Base-by-base conservation (phyloP, 2,888 invertebrate genomes). In the Dynastes maya region DNA sequence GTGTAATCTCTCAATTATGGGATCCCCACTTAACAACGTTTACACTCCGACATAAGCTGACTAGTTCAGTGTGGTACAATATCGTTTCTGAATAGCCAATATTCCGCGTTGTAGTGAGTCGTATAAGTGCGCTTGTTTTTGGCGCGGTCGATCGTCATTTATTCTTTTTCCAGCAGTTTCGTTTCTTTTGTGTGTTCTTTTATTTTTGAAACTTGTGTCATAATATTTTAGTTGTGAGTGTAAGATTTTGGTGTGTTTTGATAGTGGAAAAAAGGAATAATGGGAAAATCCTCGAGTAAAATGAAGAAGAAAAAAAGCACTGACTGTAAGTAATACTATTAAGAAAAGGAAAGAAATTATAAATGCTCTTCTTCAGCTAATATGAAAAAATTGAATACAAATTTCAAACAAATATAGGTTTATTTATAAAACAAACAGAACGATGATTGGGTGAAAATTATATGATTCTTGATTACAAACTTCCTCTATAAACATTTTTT, bases 251-350 rank as follows among this genome's bases (percentile, higher is more conserved):
- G 65, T 65, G 65, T 27, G 2, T 49, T 70, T 49, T 32, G 32
- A 13, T 5, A 3, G 16, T 55, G n/a, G 53, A 9, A 37, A 64
- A 40, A 2, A 45, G 11, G 29, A 64, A 76, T 70, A 61, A 88
- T 88, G 88, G 88, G 88, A 67, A 87, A 87, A 84, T 83, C 85
- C 64, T 84, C 87, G 63, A 87, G 87, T 81, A 88, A 88, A 82
- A 78, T 86, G 77, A 87, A 87, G 79, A 84, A 85, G 80, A 45
- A 83, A 85, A 83, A 80, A 70, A 80, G 79, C 49, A 79, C 65
- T 29, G 77, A 76, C n/a, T 83, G 84, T 83, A 82, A 76, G 83
- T 82, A 81, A 61, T 55, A 1, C 8, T 32, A 32, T 32, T 32
- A 1, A n/a, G 53, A 72, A 64, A 67, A 16, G 5, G 32, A 32